Base-by-base conservation (phyloP, 2,888 invertebrate species). In the Tenthredo amoena region DNA sequence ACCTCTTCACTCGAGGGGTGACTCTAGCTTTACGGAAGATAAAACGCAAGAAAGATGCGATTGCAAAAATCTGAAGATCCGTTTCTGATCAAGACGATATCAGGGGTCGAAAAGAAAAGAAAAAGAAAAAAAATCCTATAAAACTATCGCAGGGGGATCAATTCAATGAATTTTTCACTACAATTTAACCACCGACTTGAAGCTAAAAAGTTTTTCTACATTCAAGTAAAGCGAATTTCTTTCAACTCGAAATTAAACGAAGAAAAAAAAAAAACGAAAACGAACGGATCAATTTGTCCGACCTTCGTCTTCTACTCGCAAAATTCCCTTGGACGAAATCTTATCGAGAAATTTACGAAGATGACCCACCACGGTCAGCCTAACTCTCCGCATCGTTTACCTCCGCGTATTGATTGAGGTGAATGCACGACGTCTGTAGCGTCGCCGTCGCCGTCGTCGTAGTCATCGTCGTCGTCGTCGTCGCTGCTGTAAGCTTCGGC, bases 351-450 rank as follows among this genome's bases (percentile, higher is more conserved):
- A 62, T 62, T 62, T 34, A 21, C 40, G 58, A 40, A 81, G 81
- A 81, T 81, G 81, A 81, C 81, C 81, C 21, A 62, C 81, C 58
- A 62, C 81, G 58, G 81, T 81, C 81, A 81, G 43, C 83, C 34
- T 47, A 65, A 68, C 47, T 81, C 58, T 83, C 47, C 83, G 83
- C 83, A 68, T 71, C 68, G 83, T 77, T 81, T 81, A 86, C 86
- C 87, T 86, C 87, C 84, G 88, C 87, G 91, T 91, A 91, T 91
- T 89, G 91, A 91, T 91, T 90, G 91, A 91, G 91, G 91, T 91
- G 91, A 91, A 91, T 91, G 91, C 89, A 91, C 91, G 91, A 88
- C 79, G 88, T 88, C 84, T 88, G 55, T 88, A 86, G 58, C 86
- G 85, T 62, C 87, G 86, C 68, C 86, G 87, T 79, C 86, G 87